Conservation (phyloP, 2,888 invertebrate species). For the Ennomos erosarius region DNA sequence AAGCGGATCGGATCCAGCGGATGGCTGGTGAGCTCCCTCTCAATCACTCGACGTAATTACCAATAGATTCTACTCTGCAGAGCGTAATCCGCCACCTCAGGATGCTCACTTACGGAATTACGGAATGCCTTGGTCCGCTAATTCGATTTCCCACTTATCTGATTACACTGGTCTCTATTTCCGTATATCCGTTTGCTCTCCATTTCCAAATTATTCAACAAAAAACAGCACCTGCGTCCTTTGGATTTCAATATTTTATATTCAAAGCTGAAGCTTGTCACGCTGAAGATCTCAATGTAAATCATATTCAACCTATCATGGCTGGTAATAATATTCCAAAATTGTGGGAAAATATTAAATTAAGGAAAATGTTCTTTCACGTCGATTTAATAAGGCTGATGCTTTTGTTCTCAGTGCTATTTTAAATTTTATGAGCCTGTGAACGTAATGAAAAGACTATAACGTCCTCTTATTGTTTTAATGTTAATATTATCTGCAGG, state of each 20-base stretch:
- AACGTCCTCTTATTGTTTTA: too few relatives aligned
- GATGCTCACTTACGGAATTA: conserved; percentile 3
- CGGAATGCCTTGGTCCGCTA: conserved; percentile 34
- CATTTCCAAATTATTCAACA: conserved; percentile 44
- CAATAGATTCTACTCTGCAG: conserved; percentile 54
- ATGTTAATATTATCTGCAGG: too few relatives aligned
- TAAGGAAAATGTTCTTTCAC: conserved; percentile 10
- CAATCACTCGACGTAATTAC: conserved; percentile 60
- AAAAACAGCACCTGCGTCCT: conserved; percentile 42
- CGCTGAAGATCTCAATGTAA: conserved; percentile 48
- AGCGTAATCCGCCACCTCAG: conserved; percentile 46
- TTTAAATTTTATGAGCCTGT: too few relatives aligned
- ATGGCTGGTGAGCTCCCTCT: conserved; percentile 1
- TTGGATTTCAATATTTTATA: conserved; percentile 50
- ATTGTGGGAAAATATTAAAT: conserved; percentile 25
- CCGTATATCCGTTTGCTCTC: conserved; percentile 23
- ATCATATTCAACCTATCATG: conserved; percentile 47
- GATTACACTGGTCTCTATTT: conserved; percentile 33
- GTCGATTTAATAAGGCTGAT: neutral
- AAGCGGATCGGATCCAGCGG: neutral
- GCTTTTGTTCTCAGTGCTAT: too few relatives aligned
- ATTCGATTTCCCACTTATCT: conserved; percentile 36
- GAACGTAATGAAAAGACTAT: too few relatives aligned
- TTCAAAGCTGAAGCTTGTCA: conserved; percentile 47
- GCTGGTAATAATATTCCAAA: conserved; percentile 28